Evolutionary conservation across 2,797 vertebrate species (phyloP), one percentile per base, ranked within the genome.

Genomic region (Lophius americanus): DNA sequence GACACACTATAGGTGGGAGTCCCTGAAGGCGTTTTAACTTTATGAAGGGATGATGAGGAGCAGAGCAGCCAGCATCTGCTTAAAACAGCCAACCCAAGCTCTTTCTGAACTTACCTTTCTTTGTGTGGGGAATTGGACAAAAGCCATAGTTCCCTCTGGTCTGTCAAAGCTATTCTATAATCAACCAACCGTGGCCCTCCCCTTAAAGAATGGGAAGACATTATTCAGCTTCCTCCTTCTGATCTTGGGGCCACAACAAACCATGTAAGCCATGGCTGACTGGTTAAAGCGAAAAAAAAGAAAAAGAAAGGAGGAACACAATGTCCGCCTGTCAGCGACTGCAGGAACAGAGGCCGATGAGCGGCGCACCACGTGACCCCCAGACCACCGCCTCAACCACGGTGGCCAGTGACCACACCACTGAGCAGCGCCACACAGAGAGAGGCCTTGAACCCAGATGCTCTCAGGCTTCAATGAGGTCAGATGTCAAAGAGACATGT

Each of bases 211-310:
- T 92, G 92, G 92, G 92, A 93, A 94, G 93, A 94, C 92, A 92
- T 94, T 94, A 94, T 94, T 93, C 93, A 92, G 92, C 91, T 87
- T 93, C 90, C 90, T 92, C 90, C 92, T 91, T 93, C 91, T 93
- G 92, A 92, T 94, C 92, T 92, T 88, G 85, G 88, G 92, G 88
- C 90, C 92, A 93, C 87, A 92, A 92, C 89, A 93, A 93, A 93
- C 89, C 90, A 91, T 92, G 90, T 91, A 92, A 88, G 90, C 89
- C 88, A 93, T 84, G 91, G 92, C 85, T 92, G 90, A 93, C 88
- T 92, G 90, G 87, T 93, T 93, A 90, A 92, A 92, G 91, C 76
- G 61, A 35, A 51, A 51, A 35, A 51, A 8, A 51, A 51, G 14
- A 33, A 51, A 51, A 44, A 83, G 70, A 67, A 85, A 79, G 59